Conservation (phyloP, 2,113 vertebrate genomes). For the Struthio camelus region DNA sequence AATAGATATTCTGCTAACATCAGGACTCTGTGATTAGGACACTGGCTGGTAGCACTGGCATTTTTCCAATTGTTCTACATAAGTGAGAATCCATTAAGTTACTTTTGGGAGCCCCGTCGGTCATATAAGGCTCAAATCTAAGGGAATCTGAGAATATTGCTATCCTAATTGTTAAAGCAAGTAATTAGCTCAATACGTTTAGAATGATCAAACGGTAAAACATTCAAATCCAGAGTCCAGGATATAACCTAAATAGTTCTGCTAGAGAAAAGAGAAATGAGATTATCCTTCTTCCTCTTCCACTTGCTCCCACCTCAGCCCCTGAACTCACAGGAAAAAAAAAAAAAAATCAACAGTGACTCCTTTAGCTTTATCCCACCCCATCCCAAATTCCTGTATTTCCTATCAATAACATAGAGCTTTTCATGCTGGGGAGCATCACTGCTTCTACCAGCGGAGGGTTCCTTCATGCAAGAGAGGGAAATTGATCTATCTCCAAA, state of each 20-base stretch:
- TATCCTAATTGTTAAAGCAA: not conserved
- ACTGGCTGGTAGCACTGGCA: not conserved
- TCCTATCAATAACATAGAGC: not conserved
- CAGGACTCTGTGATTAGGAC: not conserved
- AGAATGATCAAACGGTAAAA: not conserved
- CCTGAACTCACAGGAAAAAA: fast-evolving
- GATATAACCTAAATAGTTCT: not conserved
- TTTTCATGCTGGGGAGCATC: not conserved
- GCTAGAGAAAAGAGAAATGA: not conserved
- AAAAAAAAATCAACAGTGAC: not conserved
- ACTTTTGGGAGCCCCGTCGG: not conserved
- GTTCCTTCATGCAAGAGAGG: not conserved
- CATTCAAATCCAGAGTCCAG: not conserved
- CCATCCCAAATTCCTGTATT: not conserved
- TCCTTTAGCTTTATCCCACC: not conserved
- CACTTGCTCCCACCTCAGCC: not conserved
- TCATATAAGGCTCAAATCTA: not conserved
- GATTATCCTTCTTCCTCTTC: not conserved
- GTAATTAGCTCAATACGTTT: not conserved
- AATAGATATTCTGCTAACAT: not conserved
- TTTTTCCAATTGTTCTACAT: not conserved
- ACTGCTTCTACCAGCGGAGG: not conserved
- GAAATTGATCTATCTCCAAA: not conserved
- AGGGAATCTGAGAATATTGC: not conserved
- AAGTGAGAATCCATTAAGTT: not conserved